Conservation (phyloP, 2,113 vertebrate genomes). For the Amblyornis subalaris region DNA sequence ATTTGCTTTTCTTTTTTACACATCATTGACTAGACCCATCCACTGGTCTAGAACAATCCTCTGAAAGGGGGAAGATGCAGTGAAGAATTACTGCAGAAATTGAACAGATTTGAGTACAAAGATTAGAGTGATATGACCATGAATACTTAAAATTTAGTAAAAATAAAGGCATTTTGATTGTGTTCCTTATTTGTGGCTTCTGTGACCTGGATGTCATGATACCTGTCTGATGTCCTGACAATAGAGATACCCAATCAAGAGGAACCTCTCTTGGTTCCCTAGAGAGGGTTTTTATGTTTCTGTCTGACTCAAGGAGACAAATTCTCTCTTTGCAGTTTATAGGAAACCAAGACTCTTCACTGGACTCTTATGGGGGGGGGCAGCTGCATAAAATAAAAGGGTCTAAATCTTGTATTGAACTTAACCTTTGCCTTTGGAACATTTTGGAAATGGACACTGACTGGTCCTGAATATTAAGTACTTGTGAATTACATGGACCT, state of each 20-base stretch:
- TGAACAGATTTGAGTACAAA: not conserved
- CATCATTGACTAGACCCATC: not conserved
- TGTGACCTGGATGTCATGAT: not conserved
- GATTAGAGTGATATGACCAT: not conserved
- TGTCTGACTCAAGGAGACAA: not conserved
- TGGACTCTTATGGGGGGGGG: accelerated
- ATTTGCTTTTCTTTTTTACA: not conserved
- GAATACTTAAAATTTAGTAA: not conserved
- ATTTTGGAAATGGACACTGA: not conserved
- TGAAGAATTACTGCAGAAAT: not conserved
- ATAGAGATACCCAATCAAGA: not conserved
- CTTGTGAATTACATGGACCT: not conserved
- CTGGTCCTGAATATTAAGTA: not conserved
- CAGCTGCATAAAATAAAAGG: not conserved
- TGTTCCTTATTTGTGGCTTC: not conserved
- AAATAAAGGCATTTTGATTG: not conserved
- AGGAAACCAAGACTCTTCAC: not conserved
- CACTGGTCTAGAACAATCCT: not conserved
- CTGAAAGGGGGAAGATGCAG: not conserved
- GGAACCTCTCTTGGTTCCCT: not conserved
- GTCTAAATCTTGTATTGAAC: not conserved
- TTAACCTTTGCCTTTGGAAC: not conserved
- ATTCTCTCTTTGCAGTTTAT: not conserved
- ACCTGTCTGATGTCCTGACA: not conserved
- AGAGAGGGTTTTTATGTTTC: not conserved